A percentile compares a stretch with the other conserved stretches of the same genome.
Conservation (phyloP, 2,797 vertebrate genomes). For the Tinamus major region DNA sequence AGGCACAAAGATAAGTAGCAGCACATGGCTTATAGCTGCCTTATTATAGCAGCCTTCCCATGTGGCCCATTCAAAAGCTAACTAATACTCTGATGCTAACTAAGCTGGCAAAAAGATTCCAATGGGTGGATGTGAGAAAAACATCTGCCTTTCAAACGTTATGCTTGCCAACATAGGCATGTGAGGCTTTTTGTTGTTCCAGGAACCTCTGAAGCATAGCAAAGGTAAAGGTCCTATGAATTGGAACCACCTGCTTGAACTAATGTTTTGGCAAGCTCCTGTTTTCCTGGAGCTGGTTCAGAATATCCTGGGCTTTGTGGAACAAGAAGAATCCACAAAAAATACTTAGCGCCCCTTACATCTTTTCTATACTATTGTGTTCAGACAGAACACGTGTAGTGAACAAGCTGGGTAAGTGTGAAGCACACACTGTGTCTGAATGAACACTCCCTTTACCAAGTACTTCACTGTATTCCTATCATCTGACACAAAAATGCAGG, state of each 20-base stretch:
- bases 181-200: constrained; percentile 32
- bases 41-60: constrained; percentile 40
- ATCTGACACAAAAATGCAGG: background rate
- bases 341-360: background rate
- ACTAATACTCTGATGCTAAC: constrained; percentile 60
- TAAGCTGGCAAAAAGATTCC: constrained; percentile 56
- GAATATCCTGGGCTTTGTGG: constrained; percentile 9
- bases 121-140: constrained; percentile 49
- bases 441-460: background rate
- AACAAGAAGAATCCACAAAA: constrained; percentile 47
- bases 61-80: constrained; percentile 64
- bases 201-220: constrained; percentile 58
- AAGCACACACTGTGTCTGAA: background rate
- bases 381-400: background rate
- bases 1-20: constrained; percentile 35
- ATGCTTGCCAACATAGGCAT: constrained; percentile 22
- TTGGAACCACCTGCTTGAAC: constrained; percentile 66
- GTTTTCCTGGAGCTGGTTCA: constrained; percentile 41
- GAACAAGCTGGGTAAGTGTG: background rate
- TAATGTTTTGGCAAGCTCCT: constrained; percentile 57
- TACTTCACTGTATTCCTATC: background rate
- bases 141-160: constrained; percentile 63
- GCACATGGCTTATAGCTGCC: constrained; percentile 45
- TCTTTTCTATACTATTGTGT: background rate
- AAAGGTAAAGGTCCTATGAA: constrained; percentile 55